These are phyloP conservation scores for Rhineura floridana DNA, from an alignment of 2,113 vertebrate genomes.

Conservation along the genomic window DNA sequence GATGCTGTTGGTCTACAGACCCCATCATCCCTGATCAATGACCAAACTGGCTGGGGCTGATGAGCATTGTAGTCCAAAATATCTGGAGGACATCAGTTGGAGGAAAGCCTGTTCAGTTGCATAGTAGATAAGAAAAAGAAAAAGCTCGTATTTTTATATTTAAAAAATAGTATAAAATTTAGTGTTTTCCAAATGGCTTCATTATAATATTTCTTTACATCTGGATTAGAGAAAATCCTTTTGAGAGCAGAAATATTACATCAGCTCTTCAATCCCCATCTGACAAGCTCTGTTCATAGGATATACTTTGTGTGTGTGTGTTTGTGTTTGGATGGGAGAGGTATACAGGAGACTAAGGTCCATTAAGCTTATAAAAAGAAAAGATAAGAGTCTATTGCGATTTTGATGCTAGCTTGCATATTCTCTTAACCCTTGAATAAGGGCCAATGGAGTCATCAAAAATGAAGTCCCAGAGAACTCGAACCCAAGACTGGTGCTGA, in stretches of 20 bases:
- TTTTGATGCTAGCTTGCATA: slow-evolving; percentile 80
- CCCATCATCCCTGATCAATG: not conserved
- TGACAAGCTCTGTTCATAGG: not conserved
- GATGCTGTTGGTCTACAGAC: too few relatives aligned
- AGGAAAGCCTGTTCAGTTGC: not conserved
- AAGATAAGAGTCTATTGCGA: not conserved
- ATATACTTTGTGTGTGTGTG: not conserved
- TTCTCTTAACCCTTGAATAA: slow-evolving; percentile 90
- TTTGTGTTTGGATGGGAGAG: not conserved
- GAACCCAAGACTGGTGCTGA: slow-evolving; percentile 91
- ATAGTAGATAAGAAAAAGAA: not conserved
- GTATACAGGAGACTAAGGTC: not conserved
- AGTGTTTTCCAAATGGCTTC: slow-evolving; percentile 13
- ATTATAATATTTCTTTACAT: slow-evolving; percentile 30
- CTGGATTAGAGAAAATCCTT: not conserved
- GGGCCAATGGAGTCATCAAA: slow-evolving; percentile 91
- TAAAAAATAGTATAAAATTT: not conserved
- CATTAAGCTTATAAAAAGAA: not conserved
- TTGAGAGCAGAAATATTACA: fast-evolving
- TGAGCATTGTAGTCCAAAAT: not conserved
- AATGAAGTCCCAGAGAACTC: slow-evolving; percentile 95
- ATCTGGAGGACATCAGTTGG: not conserved
- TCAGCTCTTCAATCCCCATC: slow-evolving; percentile 7
- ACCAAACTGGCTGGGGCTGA: not conserved
- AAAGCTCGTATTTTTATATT: not conserved